Conservation (phyloP, 2,113 vertebrate genomes). For the Alces alces region DNA sequence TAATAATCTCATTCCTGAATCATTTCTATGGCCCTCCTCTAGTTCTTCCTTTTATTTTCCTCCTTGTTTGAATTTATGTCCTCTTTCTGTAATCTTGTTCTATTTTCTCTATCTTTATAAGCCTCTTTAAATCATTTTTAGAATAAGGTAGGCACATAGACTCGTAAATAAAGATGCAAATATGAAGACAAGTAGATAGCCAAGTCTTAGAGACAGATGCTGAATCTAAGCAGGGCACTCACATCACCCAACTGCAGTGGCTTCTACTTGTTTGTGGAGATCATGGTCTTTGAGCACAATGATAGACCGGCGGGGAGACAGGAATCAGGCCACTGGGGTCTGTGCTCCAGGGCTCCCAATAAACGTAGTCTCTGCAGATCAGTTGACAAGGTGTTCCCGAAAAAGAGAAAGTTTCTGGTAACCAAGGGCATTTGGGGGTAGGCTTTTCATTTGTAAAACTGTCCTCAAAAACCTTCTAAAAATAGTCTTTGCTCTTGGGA, state of each 20-base stretch:
- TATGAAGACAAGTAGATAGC: not conserved
- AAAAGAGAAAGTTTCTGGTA: slow-evolving; percentile 41
- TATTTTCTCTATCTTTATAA: not conserved
- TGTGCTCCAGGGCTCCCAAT: not conserved
- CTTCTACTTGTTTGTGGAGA: not conserved
- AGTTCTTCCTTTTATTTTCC: not conserved
- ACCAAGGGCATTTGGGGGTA: slow-evolving; percentile 21
- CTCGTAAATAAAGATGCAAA: not conserved
- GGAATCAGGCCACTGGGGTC: not conserved
- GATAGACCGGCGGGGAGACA: not conserved
- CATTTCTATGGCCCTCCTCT: not conserved
- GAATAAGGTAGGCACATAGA: not conserved
- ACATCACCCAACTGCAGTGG: too few relatives aligned
- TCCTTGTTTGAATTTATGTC: not conserved
- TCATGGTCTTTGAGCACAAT: not conserved
- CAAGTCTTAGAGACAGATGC: not conserved
- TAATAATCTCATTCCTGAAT: not conserved
- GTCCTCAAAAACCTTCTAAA: slow-evolving; percentile 46
- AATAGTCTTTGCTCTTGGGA: not conserved
- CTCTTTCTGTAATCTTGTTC: slow-evolving; percentile 8
- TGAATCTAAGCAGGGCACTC: not conserved
- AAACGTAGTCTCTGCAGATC: not conserved
- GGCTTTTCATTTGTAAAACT: slow-evolving; percentile 41
- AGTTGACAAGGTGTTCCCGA: slow-evolving; percentile 13
- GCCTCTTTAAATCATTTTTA: not conserved